Evolutionary conservation across 2,888 invertebrate species (phyloP), one percentile per base, ranked within the genome.

Genomic region (Lepeophtheirus nordmannii): DNA sequence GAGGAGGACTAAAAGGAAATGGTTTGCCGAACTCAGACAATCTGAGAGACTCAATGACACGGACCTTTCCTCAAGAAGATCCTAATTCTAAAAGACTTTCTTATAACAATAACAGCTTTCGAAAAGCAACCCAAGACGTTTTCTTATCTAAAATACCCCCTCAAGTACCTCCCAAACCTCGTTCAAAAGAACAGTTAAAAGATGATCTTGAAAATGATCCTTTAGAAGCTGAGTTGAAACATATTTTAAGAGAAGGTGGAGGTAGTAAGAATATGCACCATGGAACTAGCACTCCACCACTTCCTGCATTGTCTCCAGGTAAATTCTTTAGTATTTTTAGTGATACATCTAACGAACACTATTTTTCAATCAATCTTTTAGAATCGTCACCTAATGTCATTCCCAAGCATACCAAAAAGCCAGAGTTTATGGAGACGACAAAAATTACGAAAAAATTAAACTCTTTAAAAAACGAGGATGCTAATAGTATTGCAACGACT

Each of bases 301-400:
- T 87, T 67, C 87, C 86, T 0, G 86, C 87, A 0, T 75, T 86
- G 11, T 86, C 86, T 0, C 86, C 86, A 0, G 84, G 79, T 71
- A 83, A 30, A 37, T 39, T n/a, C 2, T 11, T n/a, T 17, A 46
- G 1, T 14, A n/a, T 17, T 17, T n/a, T 46, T 14, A 46, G 8
- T 46, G 53, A 46, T 46, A 46, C 2, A 14, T 46, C 14, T 46
- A 46, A 46, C 17, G 2, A 41, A 46, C 14, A 2, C 14, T 46
- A n/a, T 5, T 46, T 46, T 46, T 17, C 53, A 5, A 46, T 46
- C 8, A n/a, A n/a, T 46, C 8, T 46, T 5, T 46, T 46, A n/a
- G 62, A 62, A 3, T 62, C 77, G 58, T 77, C 76, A 9, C 72
- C 73, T 22, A 71, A 71, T 61, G 70, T 69, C 23, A 69, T 69